Conservation (phyloP, 2,797 vertebrate species). For the Tokudaia muenninki region DNA sequence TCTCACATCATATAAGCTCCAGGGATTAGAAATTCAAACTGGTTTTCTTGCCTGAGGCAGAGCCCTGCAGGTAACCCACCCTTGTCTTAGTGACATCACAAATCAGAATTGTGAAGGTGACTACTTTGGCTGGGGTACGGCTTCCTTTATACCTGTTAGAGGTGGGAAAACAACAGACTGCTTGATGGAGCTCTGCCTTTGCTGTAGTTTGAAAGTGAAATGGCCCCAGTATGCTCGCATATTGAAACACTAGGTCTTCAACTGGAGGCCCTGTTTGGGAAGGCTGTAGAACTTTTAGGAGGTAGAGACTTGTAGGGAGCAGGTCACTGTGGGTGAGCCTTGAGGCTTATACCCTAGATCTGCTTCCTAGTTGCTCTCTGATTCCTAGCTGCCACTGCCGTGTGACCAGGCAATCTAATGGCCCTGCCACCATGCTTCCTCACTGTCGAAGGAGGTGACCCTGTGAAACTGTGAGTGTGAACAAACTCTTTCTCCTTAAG, state of each 20-base stretch:
- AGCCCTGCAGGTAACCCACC: neutral
- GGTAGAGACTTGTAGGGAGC: neutral
- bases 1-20: accelerated
- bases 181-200: neutral
- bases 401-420: neutral
- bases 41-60: neutral
- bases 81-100: neutral
- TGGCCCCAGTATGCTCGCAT: no score
- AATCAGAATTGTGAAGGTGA: neutral
- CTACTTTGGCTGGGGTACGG: neutral
- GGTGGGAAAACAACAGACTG: no score
- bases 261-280: neutral
- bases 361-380: neutral
- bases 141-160: no score
- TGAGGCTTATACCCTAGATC: neutral
- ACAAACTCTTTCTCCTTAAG: neutral
- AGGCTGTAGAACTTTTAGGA: neutral
- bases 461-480: neutral
- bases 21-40: accelerated
- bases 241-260: neutral
- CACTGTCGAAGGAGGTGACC: neutral
- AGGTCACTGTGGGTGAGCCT: neutral
- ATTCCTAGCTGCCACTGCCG: neutral
- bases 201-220: neutral
- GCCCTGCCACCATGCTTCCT: neutral